Evolutionary conservation across 2,797 vertebrate genomes (phyloP).

Genomic region (Myoxocephalus aenaeus): DNA sequence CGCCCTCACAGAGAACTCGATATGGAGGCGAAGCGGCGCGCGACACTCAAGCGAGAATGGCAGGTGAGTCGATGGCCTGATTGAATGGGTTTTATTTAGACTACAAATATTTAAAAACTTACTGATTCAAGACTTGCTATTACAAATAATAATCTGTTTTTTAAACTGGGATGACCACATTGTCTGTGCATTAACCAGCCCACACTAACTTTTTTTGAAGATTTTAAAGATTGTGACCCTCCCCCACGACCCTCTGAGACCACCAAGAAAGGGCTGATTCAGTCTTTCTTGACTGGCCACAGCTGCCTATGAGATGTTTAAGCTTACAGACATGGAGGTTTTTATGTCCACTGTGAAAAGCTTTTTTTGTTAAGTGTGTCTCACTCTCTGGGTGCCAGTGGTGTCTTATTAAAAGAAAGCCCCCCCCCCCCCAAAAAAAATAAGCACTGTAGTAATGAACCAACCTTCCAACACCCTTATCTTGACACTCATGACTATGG

Average conservation of each 20-base stretch:
- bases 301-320: slow-evolving; percentile 48
- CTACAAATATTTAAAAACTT: background rate
- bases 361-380: slow-evolving; percentile 3
- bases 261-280: slow-evolving; percentile 22
- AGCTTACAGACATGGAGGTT: slow-evolving; percentile 2
- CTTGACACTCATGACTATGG: too few relatives aligned
- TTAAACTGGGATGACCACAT: background rate
- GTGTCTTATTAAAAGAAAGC: slow-evolving; percentile 57
- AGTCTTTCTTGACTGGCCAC: slow-evolving; percentile 26
- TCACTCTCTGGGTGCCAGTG: slow-evolving; percentile 13
- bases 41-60: slow-evolving; percentile 68
- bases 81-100: slow-evolving; percentile 3
- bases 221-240: background rate
- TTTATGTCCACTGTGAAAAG: slow-evolving; percentile 29
- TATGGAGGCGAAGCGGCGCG: slow-evolving; percentile 64
- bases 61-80: slow-evolving; percentile 69
- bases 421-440: too few relatives aligned
- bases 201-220: background rate
- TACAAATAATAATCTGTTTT: background rate
- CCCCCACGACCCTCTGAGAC: background rate
- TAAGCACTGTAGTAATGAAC: too few relatives aligned
- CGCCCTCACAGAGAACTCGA: slow-evolving; percentile 71
- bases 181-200: background rate
- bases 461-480: too few relatives aligned
- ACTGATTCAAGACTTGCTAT: background rate